Percentiles rank a stretch among this genome's conserved stretches.
Evolutionary conservation across 2,797 vertebrate species (phyloP).

Genomic region (Rhabdophis nuchalis): DNA sequence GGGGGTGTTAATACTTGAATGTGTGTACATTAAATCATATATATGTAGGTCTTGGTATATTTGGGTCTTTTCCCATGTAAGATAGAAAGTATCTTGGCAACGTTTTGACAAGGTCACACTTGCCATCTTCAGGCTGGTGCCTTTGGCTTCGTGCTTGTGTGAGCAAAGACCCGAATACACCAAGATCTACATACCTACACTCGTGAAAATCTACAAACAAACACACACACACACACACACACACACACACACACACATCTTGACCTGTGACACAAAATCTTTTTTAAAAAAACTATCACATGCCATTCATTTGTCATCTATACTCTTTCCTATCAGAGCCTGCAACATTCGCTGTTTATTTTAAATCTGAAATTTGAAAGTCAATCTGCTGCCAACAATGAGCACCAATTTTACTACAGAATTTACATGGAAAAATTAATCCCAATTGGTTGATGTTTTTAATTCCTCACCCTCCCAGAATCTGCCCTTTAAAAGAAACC

Average conservation of each 20-base stretch:
- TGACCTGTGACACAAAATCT: background rate
- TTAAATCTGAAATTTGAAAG: background rate
- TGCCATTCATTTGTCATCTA: background rate
- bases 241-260: too few species aligned
- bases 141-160: too few species aligned
- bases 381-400: background rate
- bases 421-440: constrained; percentile 18
- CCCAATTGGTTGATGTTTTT: background rate
- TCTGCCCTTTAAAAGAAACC: background rate
- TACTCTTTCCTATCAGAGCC: background rate
- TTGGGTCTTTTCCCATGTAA: too few species aligned
- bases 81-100: too few species aligned
- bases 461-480: background rate
- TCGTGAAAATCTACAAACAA: too few species aligned
- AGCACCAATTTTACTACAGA: background rate
- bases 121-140: too few species aligned
- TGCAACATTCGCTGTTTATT: constrained; percentile 4
- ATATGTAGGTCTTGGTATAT: too few species aligned
- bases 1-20: background rate
- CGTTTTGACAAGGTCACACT: too few species aligned
- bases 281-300: background rate
- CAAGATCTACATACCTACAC: too few species aligned
- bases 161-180: too few species aligned
- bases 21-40: too few species aligned
- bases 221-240: too few species aligned